Evolutionary conservation across 2,888 invertebrate species (phyloP).

Genomic region (Apoda limacodes): DNA sequence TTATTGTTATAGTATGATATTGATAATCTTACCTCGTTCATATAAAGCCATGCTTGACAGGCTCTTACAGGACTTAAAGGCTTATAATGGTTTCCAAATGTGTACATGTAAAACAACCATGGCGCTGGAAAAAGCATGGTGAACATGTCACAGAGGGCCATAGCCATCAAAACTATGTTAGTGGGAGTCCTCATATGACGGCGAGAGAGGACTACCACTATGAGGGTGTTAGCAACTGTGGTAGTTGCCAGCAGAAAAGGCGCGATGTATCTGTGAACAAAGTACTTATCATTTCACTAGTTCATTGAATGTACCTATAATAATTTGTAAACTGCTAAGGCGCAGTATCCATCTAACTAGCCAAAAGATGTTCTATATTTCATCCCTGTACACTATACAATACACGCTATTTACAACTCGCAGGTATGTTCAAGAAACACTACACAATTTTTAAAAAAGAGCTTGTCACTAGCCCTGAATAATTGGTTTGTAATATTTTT

Average conservation of each 20-base stretch:
- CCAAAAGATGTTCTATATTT: no score
- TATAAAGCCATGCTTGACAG: conserved; percentile 83
- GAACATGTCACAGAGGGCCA: conserved; percentile 95
- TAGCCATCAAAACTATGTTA: conserved; percentile 93
- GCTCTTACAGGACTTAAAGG: conserved; percentile 69
- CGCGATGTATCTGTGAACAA: conserved; percentile 74
- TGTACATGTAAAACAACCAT: conserved; percentile 93
- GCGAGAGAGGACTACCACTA: conserved; percentile 90
- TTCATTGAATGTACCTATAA: no score
- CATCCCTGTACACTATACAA: no score
- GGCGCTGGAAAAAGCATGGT: conserved; percentile 92
- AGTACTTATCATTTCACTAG: no score
- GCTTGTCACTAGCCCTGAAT: no score
- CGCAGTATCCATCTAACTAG: no score
- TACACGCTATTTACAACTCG: no score
- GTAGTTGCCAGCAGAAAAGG: conserved; percentile 89
- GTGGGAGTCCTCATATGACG: conserved; percentile 94
- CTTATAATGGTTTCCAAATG: conserved; percentile 88
- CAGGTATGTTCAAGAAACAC: no score
- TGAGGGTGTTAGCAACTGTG: conserved; percentile 90
- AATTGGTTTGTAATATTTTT: no score
- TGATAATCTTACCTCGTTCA: conserved; percentile 80
- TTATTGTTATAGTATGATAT: no score
- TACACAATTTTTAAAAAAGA: no score
- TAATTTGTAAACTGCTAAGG: no score